Conservation (phyloP, 2,797 vertebrate genomes). For the Paramormyrops hopkinsi region DNA sequence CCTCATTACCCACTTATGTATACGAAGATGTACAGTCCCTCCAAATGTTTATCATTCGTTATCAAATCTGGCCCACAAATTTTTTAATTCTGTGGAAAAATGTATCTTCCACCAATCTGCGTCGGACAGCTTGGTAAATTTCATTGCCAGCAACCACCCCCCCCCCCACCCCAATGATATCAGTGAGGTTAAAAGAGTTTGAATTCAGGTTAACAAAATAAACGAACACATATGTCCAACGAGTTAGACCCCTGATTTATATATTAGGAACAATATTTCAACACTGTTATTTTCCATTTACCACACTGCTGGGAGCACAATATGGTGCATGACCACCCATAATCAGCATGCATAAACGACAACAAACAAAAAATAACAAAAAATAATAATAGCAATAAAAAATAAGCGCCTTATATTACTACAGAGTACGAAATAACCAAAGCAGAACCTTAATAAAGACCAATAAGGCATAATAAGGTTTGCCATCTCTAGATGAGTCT, state of each 20-base stretch:
- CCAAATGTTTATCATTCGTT: not conserved
- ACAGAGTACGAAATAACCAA: not conserved
- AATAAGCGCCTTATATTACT: not conserved
- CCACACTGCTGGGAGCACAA: not conserved
- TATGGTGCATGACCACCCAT: not conserved
- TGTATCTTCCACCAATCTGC: not conserved
- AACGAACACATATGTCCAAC: not conserved
- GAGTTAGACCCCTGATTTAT: not conserved
- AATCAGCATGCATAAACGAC: not conserved
- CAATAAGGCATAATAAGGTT: not conserved
- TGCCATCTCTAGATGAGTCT: not conserved
- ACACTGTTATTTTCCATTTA: not conserved
- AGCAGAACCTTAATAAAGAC: not conserved
- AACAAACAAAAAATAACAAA: not conserved
- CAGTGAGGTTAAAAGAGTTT: not conserved
- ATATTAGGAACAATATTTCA: not conserved
- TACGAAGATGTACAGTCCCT: not conserved
- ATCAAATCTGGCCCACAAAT: not conserved
- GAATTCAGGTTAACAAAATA: not conserved
- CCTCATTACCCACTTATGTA: not conserved
- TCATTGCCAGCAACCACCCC: not conserved
- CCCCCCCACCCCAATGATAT: not conserved
- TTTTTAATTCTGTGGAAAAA: not conserved
- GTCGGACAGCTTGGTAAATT: not conserved
- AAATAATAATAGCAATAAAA: not conserved